Evolutionary conservation across 2,888 invertebrate species (phyloP).

Genomic region (Drosophila pseudotakahashii): DNA sequence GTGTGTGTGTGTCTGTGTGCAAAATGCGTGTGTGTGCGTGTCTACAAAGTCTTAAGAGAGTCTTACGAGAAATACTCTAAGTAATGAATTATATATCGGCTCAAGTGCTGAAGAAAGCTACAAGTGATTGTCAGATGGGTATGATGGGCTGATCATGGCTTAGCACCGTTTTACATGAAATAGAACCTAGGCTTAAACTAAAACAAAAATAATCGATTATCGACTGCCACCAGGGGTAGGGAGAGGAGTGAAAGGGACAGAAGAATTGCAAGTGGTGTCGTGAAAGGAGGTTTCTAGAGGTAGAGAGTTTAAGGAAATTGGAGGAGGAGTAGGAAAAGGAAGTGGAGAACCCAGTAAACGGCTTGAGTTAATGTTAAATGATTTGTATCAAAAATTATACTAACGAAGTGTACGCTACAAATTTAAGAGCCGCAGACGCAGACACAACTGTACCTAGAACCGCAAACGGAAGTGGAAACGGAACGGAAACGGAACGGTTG

Average conservation of each 20-base stretch:
- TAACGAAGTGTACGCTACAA: constrained; percentile 56
- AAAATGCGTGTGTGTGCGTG: constrained; percentile 34
- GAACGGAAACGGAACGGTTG: constrained; percentile 15
- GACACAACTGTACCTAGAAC: constrained; percentile 39
- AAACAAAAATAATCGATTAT: constrained; percentile 49
- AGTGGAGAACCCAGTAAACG: constrained; percentile 56
- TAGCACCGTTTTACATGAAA: constrained; percentile 73
- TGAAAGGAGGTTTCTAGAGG: not conserved
- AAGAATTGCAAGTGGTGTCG: not conserved
- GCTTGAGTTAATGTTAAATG: constrained; percentile 54
- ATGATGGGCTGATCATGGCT: constrained; percentile 52
- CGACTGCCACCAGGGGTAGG: constrained; percentile 62
- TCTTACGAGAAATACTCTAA: constrained; percentile 43
- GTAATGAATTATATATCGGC: constrained; percentile 32
- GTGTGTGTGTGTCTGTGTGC: constrained; percentile 11
- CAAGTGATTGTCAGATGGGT: constrained; percentile 19
- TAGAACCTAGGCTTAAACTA: constrained; percentile 69
- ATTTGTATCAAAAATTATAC: constrained; percentile 64
- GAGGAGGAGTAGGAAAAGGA: not conserved
- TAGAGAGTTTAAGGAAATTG: not conserved
- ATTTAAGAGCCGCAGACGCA: constrained; percentile 49
- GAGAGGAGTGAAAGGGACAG: not conserved
- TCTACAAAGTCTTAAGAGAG: constrained; percentile 56
- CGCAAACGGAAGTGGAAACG: constrained; percentile 24
- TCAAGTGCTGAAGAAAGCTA: constrained; percentile 25